Evolutionary conservation across 2,113 vertebrate genomes (phyloP).

Genomic region (Mola mola): DNA sequence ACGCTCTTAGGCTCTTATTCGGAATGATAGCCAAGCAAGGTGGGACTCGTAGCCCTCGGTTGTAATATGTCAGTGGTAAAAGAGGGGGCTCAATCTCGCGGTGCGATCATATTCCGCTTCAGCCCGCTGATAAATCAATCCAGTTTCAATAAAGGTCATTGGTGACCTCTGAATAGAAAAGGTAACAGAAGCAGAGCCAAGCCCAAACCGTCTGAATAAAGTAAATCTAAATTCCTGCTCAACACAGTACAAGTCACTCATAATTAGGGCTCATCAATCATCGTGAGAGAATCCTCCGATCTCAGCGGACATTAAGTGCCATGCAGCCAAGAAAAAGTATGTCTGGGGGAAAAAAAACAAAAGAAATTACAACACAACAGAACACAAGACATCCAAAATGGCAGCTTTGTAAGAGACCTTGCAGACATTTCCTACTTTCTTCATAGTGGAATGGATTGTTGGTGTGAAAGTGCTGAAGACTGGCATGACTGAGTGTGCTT

Average conservation of each 20-base stretch:
- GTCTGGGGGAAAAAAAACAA: neutral
- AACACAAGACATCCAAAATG: constrained; percentile 16
- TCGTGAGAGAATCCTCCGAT: constrained; percentile 8
- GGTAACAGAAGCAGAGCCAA: neutral
- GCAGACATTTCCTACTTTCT: constrained; percentile 21
- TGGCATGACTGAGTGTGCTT: constrained; percentile 30
- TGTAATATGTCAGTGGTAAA: neutral
- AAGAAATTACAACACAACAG: constrained; percentile 3
- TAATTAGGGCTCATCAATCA: constrained; percentile 2
- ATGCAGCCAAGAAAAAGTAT: constrained; percentile 16
- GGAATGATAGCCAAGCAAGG: constrained; percentile 52
- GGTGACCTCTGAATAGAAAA: neutral
- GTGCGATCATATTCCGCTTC: constrained; percentile 14
- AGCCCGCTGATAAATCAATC: constrained; percentile 5
- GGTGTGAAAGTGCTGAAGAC: constrained; percentile 27
- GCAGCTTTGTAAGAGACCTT: constrained; percentile 28
- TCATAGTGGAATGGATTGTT: constrained; percentile 64
- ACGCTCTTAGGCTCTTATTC: constrained; percentile 38
- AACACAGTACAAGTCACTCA: neutral
- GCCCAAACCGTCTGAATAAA: neutral
- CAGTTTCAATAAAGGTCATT: neutral
- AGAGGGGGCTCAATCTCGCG: neutral
- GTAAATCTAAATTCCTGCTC: constrained; percentile 1
- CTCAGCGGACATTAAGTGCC: constrained; percentile 9
- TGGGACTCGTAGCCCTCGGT: constrained; percentile 19